phyloP scores from a whole-genome alignment of 2,113 vertebrate species.

The Gymnobelideus leadbeateri region DNA sequence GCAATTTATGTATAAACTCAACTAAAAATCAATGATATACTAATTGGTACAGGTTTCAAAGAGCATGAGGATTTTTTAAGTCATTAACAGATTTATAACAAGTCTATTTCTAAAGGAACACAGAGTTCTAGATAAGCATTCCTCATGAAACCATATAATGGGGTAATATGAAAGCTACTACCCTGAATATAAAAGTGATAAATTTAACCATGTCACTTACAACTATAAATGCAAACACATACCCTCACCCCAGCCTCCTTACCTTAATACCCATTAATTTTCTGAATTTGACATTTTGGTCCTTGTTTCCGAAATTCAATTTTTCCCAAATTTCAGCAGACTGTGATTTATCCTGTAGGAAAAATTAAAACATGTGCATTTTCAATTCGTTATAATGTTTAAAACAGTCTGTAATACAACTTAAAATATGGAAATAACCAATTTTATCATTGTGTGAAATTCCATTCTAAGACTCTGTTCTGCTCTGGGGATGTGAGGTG shows the following conservation, averaged over 20 bases:
- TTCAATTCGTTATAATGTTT: conserved; percentile 13
- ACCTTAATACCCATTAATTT: conserved; percentile 99
- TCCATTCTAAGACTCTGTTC: neutral
- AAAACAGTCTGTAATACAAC: neutral
- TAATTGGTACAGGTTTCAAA: neutral
- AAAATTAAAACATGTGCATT: conserved; percentile 23
- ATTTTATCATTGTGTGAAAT: neutral
- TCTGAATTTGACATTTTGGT: conserved; percentile 99
- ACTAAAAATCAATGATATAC: neutral
- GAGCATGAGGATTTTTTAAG: neutral
- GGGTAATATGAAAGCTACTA: neutral
- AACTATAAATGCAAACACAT: neutral
- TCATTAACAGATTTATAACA: neutral
- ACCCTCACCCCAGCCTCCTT: conserved; percentile 39
- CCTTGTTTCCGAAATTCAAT: conserved; percentile 98
- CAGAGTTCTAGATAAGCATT: neutral
- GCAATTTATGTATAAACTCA: neutral
- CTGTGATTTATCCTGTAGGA: conserved; percentile 94
- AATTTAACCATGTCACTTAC: neutral
- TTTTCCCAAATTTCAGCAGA: conserved; percentile 99
- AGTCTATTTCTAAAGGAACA: conserved; percentile 1
- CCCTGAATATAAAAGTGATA: neutral
- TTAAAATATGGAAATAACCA: neutral
- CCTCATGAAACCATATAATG: neutral
- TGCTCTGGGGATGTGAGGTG: neutral